These are phyloP conservation scores for Melanargia galathea DNA, from an alignment of 2,888 invertebrate genomes.

Conservation along the genomic window DNA sequence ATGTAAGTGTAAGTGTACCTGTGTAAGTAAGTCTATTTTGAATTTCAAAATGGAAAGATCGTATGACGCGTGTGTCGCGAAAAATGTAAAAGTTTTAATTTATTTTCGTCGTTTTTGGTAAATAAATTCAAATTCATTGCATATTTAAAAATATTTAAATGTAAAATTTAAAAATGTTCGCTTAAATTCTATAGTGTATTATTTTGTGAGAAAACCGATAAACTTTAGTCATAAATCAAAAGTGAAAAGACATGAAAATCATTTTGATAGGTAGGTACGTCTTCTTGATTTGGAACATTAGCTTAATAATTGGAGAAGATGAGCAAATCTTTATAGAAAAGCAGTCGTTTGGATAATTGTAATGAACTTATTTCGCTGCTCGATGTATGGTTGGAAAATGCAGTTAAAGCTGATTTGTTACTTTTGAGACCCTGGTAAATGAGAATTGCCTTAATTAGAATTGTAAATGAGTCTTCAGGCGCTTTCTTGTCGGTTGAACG, in stretches of 20 bases:
- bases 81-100: conserved; percentile 24
- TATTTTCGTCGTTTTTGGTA: conserved; percentile 14
- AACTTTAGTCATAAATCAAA: background rate
- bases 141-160: too few species aligned
- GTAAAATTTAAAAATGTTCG: too few species aligned
- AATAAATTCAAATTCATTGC: conserved; percentile 19
- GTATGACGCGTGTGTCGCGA: conserved; percentile 16
- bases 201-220: background rate
- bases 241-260: background rate
- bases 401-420: conserved; percentile 57
- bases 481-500: conserved; percentile 75
- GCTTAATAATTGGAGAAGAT: background rate
- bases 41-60: conserved; percentile 11
- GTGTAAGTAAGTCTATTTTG: conserved; percentile 7
- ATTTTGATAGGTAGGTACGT: too few species aligned
- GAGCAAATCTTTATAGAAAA: background rate
- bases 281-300: too few species aligned
- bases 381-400: conserved; percentile 11
- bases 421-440: conserved; percentile 74
- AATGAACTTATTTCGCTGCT: conserved; percentile 5
- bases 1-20: background rate
- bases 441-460: conserved; percentile 79
- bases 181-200: background rate
- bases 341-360: too few species aligned
- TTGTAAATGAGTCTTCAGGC: conserved; percentile 79